These are phyloP conservation scores for Aphelenchoides besseyi DNA, from an alignment of 1,140 invertebrate species.

Conservation along the genomic window DNA sequence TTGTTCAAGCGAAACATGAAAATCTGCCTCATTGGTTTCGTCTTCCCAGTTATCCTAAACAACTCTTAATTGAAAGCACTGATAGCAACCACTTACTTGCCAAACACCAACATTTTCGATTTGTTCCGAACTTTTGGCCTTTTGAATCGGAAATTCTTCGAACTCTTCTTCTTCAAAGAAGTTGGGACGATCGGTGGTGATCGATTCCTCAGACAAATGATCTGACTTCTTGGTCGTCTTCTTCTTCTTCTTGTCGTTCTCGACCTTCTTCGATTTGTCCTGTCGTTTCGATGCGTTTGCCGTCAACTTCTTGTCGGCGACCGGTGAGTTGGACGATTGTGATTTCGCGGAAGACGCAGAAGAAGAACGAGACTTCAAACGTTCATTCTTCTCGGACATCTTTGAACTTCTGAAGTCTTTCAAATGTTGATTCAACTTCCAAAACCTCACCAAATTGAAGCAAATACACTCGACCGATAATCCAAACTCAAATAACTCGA, in stretches of 20 bases:
- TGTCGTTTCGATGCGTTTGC: not conserved
- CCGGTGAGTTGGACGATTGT: not conserved
- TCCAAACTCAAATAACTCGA: no score
- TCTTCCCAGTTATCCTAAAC: constrained; percentile 30
- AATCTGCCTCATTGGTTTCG: constrained; percentile 24
- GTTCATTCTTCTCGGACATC: not conserved
- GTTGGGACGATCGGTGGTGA: not conserved
- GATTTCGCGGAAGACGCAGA: not conserved
- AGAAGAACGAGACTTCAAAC: not conserved
- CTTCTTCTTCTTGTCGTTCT: not conserved
- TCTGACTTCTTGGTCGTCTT: not conserved
- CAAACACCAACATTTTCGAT: not conserved
- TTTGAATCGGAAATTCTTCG: not conserved
- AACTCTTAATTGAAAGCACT: not conserved
- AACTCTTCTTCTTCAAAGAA: not conserved
- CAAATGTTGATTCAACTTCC: no score
- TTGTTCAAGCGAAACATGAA: constrained; percentile 19
- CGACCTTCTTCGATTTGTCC: not conserved
- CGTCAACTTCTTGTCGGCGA: not conserved
- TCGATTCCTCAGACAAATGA: not conserved
- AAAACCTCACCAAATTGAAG: no score
- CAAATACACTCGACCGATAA: no score
- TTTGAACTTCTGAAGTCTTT: no score
- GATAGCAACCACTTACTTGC: not conserved
- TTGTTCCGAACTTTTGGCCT: not conserved